Base-by-base conservation (phyloP, 2,888 invertebrate species). In the Chalcosyrphus nemorum region DNA sequence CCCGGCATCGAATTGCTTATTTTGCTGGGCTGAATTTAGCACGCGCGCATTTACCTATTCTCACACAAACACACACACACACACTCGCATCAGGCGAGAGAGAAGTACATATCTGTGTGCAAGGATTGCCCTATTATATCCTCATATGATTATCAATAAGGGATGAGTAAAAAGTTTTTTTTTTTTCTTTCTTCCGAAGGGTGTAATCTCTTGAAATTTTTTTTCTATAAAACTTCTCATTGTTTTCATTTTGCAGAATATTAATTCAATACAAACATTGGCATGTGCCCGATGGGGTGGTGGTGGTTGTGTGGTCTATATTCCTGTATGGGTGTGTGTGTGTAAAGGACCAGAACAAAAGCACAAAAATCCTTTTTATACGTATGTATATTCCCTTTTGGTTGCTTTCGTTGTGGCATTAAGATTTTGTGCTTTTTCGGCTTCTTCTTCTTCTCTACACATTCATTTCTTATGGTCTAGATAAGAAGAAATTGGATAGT, bases 161-260 rank as follows among this genome's bases (percentile, higher is more conserved):
- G 29, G 24, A 29, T 63, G 63, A 29, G 41, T n/a, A 24, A 54
- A 41, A 2, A 61, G 50, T 61, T 72, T 63, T 54, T 41, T 6
- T 29, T 54, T 45, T 61, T 13, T 54, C 71, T 52, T 32, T 43
- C n/a, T 27, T 72, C 35, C n/a, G n/a, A 7, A 74, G 54, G 43
- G 35, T 35, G 13, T n/a, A n/a, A 54, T 75, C 45, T 65, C 65
- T 75, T 63, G 61, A 52, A 54, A 54, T 56, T 24, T 35, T n/a
- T n/a, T n/a, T n/a, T n/a, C n/a, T n/a, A 35, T n/a, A 17, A 11
- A 21, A 75, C 56, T n/a, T 35, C 4, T 65, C 32, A 24, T 41
- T 63, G 43, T 65, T 74, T 72, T 74, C 47, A 43, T 75, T 65
- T 56, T 47, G 29, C 17, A 7, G 56, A 75, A 66, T 66, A 47